Conservation (phyloP, 2,888 invertebrate species). For the Eupeodes luniger region DNA sequence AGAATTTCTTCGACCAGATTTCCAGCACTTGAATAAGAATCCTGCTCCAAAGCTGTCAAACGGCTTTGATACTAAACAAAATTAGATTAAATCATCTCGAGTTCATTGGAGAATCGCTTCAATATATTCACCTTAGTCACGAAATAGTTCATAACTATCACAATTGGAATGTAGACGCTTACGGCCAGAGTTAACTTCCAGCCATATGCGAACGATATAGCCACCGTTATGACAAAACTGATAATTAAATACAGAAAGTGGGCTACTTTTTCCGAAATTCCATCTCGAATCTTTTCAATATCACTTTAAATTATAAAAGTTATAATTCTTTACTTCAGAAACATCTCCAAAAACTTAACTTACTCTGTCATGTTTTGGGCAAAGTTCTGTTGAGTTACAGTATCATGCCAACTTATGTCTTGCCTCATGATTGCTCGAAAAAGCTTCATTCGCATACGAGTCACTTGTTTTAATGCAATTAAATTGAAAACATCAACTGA, state of each 20-base stretch:
- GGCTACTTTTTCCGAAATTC: conserved; percentile 93
- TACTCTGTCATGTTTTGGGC: conserved; percentile 91
- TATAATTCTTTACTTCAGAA: not conserved
- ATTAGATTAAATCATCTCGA: not conserved
- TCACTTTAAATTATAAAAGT: conserved; percentile 85
- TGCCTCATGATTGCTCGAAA: conserved; percentile 88
- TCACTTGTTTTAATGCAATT: conserved; percentile 87
- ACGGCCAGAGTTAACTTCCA: conserved; percentile 95
- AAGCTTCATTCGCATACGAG: conserved; percentile 87
- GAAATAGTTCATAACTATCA: conserved; percentile 89
- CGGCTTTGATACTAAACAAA: conserved; percentile 87
- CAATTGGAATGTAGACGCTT: conserved; percentile 90
- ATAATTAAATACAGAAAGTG: conserved; percentile 87
- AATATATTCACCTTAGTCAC: conserved; percentile 88
- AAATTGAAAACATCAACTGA: conserved; percentile 89
- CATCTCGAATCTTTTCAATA: conserved; percentile 91
- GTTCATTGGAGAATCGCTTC: not conserved
- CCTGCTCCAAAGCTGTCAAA: conserved; percentile 87
- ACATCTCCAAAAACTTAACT: conserved; percentile 81
- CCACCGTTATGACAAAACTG: conserved; percentile 85
- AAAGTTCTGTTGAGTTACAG: conserved; percentile 89
- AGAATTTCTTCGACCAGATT: conserved; percentile 91
- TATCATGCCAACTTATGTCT: conserved; percentile 91
- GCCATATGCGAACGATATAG: conserved; percentile 91
- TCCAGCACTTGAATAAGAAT: conserved; percentile 91